These are phyloP conservation scores for Alcedo quadribrachys DNA, from an alignment of 2,797 vertebrate genomes.

Conservation along the genomic window DNA sequence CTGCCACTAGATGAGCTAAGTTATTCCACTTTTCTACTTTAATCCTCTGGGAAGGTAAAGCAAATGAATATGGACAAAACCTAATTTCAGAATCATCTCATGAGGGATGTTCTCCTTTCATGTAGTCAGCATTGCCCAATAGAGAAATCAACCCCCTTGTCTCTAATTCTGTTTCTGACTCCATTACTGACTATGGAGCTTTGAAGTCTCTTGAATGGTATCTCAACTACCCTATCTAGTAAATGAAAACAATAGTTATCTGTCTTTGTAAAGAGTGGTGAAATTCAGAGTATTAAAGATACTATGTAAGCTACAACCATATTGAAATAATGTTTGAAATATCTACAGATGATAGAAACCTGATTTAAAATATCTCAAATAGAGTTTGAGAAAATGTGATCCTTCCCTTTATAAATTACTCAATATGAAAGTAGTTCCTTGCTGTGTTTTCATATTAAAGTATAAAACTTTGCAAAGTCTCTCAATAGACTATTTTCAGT, in stretches of 20 bases:
- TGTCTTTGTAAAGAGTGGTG: neutral
- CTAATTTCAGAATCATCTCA: constrained; percentile 31
- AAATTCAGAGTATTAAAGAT: constrained; percentile 1
- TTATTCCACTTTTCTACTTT: neutral
- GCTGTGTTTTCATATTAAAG: neutral
- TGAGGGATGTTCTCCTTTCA: neutral
- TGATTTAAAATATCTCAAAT: neutral
- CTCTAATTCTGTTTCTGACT: constrained; percentile 3
- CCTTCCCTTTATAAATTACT: neutral
- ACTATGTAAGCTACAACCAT: neutral
- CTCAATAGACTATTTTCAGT: neutral
- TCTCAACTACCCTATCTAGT: neutral
- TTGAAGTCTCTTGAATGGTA: constrained; percentile 21
- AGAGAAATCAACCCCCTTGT: constrained; percentile 24
- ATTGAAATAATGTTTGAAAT: neutral
- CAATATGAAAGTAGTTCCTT: neutral
- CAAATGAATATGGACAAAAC: constrained; percentile 48
- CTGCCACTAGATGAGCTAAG: neutral
- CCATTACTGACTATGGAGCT: neutral
- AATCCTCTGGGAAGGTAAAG: constrained; percentile 26
- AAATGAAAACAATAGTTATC: neutral
- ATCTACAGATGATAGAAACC: neutral
- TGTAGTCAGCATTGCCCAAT: neutral
- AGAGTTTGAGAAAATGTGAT: neutral
- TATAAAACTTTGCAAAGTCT: neutral